Evolutionary conservation across 2,888 invertebrate genomes (phyloP).

Genomic region (Xanthia togata): DNA sequence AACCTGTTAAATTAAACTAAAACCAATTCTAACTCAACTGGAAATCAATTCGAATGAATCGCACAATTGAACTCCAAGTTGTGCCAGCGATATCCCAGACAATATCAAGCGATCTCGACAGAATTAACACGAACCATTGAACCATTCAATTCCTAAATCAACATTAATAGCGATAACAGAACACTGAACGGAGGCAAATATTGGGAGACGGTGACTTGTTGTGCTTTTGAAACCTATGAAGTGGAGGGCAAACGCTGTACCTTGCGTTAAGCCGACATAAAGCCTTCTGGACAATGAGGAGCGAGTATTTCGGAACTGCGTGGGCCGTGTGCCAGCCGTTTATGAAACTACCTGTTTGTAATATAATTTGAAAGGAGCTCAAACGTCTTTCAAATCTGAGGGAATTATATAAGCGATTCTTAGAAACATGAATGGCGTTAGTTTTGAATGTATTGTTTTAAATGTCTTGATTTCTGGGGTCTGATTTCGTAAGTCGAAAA

Average conservation of each 20-base stretch:
- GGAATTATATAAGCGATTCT: conserved; percentile 48
- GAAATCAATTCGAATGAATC: conserved; percentile 49
- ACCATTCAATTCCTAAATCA: conserved; percentile 64
- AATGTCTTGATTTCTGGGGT: background rate
- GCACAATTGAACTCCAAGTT: conserved; percentile 50
- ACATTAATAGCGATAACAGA: conserved; percentile 62
- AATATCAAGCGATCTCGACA: conserved; percentile 52
- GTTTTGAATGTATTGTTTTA: conserved; percentile 22
- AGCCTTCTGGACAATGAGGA: conserved; percentile 76
- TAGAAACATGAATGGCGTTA: conserved; percentile 20
- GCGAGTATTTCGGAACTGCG: conserved; percentile 70
- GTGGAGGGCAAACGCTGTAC: conserved; percentile 54
- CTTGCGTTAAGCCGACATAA: conserved; percentile 76
- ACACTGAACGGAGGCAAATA: conserved; percentile 60
- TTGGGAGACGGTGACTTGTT: conserved; percentile 60
- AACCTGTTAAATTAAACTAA: conserved; percentile 35
- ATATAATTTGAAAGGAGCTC: conserved; percentile 60
- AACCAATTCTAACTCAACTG: conserved; percentile 23
- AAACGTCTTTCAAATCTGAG: conserved; percentile 47
- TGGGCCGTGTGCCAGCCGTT: conserved; percentile 83
- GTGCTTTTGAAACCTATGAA: conserved; percentile 67
- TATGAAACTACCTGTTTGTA: conserved; percentile 72
- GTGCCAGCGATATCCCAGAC: conserved; percentile 41
- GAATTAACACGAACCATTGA: conserved; percentile 54
- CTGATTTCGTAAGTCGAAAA: conserved; percentile 8